Evolutionary conservation across 2,797 vertebrate species (phyloP).

Genomic region (Tangara arthus): DNA sequence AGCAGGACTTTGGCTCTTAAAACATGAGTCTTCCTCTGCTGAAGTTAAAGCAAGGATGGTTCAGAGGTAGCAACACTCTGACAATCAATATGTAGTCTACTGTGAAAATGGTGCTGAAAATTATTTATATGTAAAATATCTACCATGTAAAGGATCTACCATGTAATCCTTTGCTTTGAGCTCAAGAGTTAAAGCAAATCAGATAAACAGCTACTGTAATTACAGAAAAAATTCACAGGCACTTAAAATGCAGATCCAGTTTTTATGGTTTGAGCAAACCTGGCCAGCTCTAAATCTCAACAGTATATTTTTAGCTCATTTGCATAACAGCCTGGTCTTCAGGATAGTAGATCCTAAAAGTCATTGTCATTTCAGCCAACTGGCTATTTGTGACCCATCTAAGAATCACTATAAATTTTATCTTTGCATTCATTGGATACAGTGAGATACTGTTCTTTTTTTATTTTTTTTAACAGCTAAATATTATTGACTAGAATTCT

Average conservation of each 20-base stretch:
- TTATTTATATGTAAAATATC: not conserved
- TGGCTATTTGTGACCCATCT: not conserved
- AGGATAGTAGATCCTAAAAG: not conserved
- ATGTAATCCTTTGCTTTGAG: conserved; percentile 1
- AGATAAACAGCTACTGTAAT: conserved; percentile 28
- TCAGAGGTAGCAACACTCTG: not conserved
- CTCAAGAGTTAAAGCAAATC: not conserved
- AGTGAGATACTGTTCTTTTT: not conserved
- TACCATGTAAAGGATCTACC: not conserved
- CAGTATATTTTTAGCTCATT: not conserved
- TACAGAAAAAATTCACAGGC: not conserved
- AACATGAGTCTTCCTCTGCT: not conserved
- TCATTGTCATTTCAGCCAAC: not conserved
- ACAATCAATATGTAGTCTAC: not conserved
- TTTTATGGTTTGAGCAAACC: not conserved
- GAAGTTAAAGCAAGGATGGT: not conserved
- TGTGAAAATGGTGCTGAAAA: not conserved
- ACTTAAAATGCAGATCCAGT: conserved; percentile 31
- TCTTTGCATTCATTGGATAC: not conserved
- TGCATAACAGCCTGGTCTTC: not conserved
- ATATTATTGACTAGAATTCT: not conserved
- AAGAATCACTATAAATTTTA: not conserved
- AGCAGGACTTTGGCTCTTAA: not conserved
- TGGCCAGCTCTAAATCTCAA: not conserved
- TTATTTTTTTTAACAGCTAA: not conserved